phyloP scores from a whole-genome alignment of 2,888 invertebrate species.

The Aphodius sticticus region DNA sequence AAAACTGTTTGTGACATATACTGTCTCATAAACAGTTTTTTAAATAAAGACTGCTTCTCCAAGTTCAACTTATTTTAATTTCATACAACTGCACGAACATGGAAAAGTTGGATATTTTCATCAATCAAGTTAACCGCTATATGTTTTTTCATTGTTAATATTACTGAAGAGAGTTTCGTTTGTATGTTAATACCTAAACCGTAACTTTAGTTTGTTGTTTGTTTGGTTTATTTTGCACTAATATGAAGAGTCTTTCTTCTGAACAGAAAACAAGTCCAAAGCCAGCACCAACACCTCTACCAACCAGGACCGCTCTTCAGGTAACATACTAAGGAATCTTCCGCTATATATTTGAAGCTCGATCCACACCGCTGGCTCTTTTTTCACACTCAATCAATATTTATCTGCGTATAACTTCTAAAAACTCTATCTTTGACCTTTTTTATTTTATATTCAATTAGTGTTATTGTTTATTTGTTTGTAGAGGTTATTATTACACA shows the following conservation, averaged over 20 bases:
- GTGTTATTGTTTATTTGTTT: not conserved
- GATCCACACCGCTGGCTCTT: slow-evolving; percentile 50
- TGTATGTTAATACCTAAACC: not conserved
- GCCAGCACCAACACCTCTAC: slow-evolving; percentile 66
- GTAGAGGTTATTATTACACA: not conserved
- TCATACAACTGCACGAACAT: too few species aligned
- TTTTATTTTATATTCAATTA: not conserved
- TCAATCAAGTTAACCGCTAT: too few species aligned
- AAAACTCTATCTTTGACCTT: not conserved
- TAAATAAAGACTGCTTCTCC: too few species aligned
- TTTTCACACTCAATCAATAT: not conserved
- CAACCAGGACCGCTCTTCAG: slow-evolving; percentile 71
- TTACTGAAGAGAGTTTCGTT: not conserved
- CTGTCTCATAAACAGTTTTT: too few species aligned
- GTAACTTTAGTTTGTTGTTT: not conserved
- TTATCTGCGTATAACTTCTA: not conserved
- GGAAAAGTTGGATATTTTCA: too few species aligned
- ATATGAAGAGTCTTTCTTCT: slow-evolving; percentile 40
- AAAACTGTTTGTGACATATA: too few species aligned
- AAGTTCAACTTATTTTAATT: too few species aligned
- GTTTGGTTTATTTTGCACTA: slow-evolving; percentile 32
- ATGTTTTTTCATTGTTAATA: not conserved
- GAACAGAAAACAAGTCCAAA: slow-evolving; percentile 64
- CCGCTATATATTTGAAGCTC: slow-evolving; percentile 39
- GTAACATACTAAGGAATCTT: slow-evolving; percentile 62